Evolutionary conservation across 2,888 invertebrate species (phyloP).

Genomic region (Cantharis lateralis): DNA sequence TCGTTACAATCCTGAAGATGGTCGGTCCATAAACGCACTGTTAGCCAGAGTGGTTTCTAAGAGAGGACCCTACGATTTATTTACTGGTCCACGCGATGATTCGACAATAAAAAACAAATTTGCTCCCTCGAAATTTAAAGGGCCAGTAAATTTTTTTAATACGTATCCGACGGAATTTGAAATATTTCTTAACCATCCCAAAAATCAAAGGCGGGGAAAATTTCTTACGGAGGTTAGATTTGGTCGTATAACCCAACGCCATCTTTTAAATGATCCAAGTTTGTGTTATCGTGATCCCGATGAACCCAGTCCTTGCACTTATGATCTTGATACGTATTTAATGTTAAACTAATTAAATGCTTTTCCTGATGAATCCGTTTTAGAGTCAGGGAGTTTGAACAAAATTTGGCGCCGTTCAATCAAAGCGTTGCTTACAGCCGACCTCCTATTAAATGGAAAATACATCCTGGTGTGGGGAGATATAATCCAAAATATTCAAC

Average conservation of each 20-base stretch:
- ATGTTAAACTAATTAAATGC: neutral
- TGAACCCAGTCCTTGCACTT: slow-evolving; percentile 61
- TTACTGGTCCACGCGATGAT: slow-evolving; percentile 59
- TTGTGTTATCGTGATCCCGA: slow-evolving; percentile 57
- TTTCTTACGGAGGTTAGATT: slow-evolving; percentile 49
- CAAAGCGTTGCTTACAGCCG: slow-evolving; percentile 42
- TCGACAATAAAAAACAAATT: slow-evolving; percentile 62
- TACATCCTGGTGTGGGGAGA: slow-evolving; percentile 51
- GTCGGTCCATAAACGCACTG: slow-evolving; percentile 34
- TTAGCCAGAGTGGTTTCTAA: slow-evolving; percentile 41
- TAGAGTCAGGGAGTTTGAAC: slow-evolving; percentile 19
- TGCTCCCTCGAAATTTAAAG: slow-evolving; percentile 42
- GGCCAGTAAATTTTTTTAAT: slow-evolving; percentile 46
- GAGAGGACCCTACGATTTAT: slow-evolving; percentile 52
- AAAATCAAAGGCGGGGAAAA: slow-evolving; percentile 41
- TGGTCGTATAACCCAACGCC: slow-evolving; percentile 55
- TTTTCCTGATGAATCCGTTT: neutral
- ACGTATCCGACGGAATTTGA: slow-evolving; percentile 44
- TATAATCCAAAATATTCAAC: slow-evolving; percentile 42
- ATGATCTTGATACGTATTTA: slow-evolving; percentile 38
- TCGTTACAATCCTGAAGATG: slow-evolving; percentile 41
- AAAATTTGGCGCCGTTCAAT: slow-evolving; percentile 42
- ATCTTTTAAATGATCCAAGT: slow-evolving; percentile 58
- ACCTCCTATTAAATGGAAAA: slow-evolving; percentile 44
- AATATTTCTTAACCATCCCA: slow-evolving; percentile 42